Base-by-base conservation (phyloP, 2,888 invertebrate genomes). In the Cosmopolites sordidus region DNA sequence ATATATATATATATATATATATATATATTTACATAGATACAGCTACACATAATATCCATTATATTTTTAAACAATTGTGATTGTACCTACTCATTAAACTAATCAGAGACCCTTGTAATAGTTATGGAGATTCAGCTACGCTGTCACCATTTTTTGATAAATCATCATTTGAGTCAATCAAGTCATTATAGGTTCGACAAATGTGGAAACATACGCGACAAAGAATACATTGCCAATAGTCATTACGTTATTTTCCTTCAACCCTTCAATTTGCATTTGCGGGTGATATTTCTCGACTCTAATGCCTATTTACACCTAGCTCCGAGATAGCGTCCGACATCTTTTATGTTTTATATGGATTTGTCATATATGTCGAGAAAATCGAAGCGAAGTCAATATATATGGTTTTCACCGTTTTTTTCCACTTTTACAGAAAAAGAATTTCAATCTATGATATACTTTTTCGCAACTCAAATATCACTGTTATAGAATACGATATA, bases 221-320 rank as follows among this genome's bases (percentile, higher is more conserved):
- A 14, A 44, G 39, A 49, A 48, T 33, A 48, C 42, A 15, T 27
- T 15, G 27, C 42, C 48, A 51, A 50, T 46, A 47, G 45, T 46
- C 45, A 30, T 49, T 54, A 50, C 38, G 49, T 46, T 54, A 54
- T 54, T 54, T 40, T 41, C 50, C 27, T 22, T 45, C 41, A 67
- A 69, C 68, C 67, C 65, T 61, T 62, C 65, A 66, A 68, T 67
- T 66, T 67, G 64, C 63, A 67, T 67, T 60, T 61, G 62, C 59
- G 64, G 60, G 64, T 66, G 61, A 64, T 65, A 66, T 63, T 66
- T 67, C 65, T 67, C 66, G 65, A 62, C 59, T 61, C 66, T 69
- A 68, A 68, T 68, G 66, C 69, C 63, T 63, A 64, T 68, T 68
- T 68, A 63, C 65, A 59, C 54, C 63, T 52, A 48, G 18, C 43